Conservation (phyloP, 1,140 invertebrate species). For the Drepana arcuata region DNA sequence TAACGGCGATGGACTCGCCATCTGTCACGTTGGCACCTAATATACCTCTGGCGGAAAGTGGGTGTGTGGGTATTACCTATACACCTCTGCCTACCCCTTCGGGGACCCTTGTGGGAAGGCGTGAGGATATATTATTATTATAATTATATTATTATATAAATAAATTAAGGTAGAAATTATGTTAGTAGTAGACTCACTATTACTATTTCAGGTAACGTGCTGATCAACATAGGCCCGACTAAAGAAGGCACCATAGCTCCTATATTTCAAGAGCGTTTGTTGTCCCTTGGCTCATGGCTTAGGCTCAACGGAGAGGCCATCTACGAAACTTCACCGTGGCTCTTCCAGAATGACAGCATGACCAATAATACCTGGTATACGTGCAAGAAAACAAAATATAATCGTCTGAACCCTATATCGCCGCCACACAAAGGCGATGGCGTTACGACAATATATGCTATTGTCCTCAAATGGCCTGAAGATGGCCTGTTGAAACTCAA, state of each 20-base stretch:
- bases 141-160: too few species aligned
- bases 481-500: constrained; percentile 69
- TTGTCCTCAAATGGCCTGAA: constrained; percentile 78
- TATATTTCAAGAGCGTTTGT: constrained; percentile 91
- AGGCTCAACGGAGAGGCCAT: constrained; percentile 91
- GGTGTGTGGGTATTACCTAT: neutral
- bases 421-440: constrained; percentile 22
- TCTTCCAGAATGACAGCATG: constrained; percentile 85
- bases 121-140: too few species aligned
- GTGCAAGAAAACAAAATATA: constrained; percentile 45
- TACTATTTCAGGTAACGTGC: constrained; percentile 79
- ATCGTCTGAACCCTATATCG: constrained; percentile 24
- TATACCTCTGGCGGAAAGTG: neutral
- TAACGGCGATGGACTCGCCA: too few species aligned
- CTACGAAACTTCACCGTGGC: constrained; percentile 86
- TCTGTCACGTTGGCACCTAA: too few species aligned
- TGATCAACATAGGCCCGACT: constrained; percentile 94
- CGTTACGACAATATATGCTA: constrained; percentile 74
- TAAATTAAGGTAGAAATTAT: too few species aligned
- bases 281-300: constrained; percentile 84
- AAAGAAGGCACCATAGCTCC: constrained; percentile 89
- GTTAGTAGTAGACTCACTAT: too few species aligned
- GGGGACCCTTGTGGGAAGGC: too few species aligned
- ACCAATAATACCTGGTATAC: constrained; percentile 86
- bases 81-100: neutral